These are phyloP conservation scores for Notarius lentiginosus DNA, from an alignment of 2,113 vertebrate species.

Conservation along the genomic window DNA sequence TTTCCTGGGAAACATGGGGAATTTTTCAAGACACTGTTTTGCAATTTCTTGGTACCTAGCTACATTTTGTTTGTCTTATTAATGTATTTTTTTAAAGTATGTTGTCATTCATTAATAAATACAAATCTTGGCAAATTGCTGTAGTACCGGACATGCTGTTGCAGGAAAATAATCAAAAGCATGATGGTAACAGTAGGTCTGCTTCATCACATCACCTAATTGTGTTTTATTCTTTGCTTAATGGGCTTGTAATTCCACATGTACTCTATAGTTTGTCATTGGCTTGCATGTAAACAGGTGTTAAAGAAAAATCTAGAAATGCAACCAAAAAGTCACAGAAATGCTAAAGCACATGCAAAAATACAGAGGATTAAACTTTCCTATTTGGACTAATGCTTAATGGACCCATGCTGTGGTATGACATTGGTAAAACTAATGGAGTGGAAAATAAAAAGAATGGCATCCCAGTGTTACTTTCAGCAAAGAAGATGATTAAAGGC, in stretches of 20 bases:
- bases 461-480: neutral
- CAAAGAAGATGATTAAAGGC: neutral
- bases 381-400: neutral
- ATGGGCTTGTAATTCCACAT: neutral
- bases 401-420: neutral
- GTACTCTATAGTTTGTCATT: neutral
- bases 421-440: neutral
- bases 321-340: neutral
- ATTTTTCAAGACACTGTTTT: neutral
- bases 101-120: neutral
- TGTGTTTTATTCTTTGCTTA: neutral
- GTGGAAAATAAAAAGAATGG: neutral
- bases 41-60: neutral
- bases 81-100: too few relatives aligned
- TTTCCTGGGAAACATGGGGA: too few relatives aligned
- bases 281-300: neutral
- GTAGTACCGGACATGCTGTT: neutral
- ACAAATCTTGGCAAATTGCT: neutral
- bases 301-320: neutral
- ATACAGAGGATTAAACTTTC: neutral
- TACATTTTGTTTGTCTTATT: neutral
- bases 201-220: neutral
- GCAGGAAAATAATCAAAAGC: too few relatives aligned
- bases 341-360: neutral
- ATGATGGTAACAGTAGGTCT: neutral